Evolutionary conservation across 2,888 invertebrate species (phyloP).

Genomic region (Epinotia demarniana): DNA sequence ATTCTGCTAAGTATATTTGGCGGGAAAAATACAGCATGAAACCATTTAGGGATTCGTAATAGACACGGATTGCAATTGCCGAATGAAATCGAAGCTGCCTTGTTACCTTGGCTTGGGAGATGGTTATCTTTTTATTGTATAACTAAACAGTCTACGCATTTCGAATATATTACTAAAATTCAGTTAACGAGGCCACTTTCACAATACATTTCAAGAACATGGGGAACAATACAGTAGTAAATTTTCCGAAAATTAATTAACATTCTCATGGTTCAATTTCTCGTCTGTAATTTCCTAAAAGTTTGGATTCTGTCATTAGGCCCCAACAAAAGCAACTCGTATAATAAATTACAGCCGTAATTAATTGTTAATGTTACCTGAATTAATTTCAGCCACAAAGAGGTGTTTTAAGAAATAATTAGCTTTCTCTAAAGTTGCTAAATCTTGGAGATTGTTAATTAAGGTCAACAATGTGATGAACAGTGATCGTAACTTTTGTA

Average conservation of each 20-base stretch:
- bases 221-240: background rate
- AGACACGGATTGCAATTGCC: background rate
- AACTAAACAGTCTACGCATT: too few relatives aligned
- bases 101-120: background rate
- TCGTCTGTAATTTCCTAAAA: slow-evolving; percentile 13
- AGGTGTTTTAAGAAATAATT: slow-evolving; percentile 26
- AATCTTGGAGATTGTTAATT: slow-evolving; percentile 8
- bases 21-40: background rate
- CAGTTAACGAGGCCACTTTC: too few relatives aligned
- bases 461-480: background rate
- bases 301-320: slow-evolving; percentile 32
- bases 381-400: slow-evolving; percentile 31
- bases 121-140: too few relatives aligned
- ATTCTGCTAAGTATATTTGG: slow-evolving; percentile 44
- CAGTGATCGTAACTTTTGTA: too few relatives aligned
- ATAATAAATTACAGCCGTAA: slow-evolving; percentile 32
- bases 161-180: too few relatives aligned
- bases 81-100: background rate
- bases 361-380: slow-evolving; percentile 30
- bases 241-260: background rate
- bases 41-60: background rate
- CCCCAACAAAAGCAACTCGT: slow-evolving; percentile 28
- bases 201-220: background rate
- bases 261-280: slow-evolving; percentile 16
- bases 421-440: background rate